Conservation (phyloP, 2,113 vertebrate genomes). For the Otis tarda region DNA sequence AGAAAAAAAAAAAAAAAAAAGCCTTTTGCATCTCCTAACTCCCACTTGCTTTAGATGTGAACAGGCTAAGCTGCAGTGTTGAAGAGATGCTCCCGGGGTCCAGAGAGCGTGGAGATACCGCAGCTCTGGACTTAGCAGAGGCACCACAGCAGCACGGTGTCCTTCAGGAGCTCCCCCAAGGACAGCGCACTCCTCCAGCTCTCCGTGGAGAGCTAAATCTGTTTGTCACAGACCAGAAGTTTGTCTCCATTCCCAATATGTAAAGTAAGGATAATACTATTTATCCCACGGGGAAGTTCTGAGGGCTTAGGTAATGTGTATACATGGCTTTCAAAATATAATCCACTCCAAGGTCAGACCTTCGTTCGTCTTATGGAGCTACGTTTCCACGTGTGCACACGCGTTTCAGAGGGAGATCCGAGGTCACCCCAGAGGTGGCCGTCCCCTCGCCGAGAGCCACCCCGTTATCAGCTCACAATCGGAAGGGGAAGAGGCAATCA, state of each 20-base stretch:
- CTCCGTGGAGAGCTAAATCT: not conserved
- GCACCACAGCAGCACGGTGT: not conserved
- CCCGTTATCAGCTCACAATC: not conserved
- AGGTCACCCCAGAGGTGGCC: not conserved
- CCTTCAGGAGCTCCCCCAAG: not conserved
- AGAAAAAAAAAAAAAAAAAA: not conserved
- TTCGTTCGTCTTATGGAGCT: not conserved
- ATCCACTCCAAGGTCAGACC: conserved; percentile 43
- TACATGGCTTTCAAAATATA: not conserved
- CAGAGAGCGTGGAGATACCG: too few relatives aligned
- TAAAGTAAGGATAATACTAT: conserved; percentile 51
- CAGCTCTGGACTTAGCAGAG: not conserved
- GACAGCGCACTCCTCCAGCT: not conserved
- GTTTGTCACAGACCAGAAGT: conserved; percentile 16
- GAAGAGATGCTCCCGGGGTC: not conserved
- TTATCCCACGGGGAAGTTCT: conserved; percentile 28
- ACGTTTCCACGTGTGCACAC: not conserved
- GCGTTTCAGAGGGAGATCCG: not conserved
- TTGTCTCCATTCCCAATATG: conserved; percentile 23
- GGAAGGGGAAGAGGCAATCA: not conserved
- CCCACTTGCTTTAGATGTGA: not conserved
- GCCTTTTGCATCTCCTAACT: not conserved
- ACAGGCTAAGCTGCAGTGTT: not conserved
- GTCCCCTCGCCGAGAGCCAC: not conserved
- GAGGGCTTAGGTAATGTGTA: conserved; percentile 4